Base-by-base conservation (phyloP, 2,797 vertebrate genomes). In the Garrulus glandarius region DNA sequence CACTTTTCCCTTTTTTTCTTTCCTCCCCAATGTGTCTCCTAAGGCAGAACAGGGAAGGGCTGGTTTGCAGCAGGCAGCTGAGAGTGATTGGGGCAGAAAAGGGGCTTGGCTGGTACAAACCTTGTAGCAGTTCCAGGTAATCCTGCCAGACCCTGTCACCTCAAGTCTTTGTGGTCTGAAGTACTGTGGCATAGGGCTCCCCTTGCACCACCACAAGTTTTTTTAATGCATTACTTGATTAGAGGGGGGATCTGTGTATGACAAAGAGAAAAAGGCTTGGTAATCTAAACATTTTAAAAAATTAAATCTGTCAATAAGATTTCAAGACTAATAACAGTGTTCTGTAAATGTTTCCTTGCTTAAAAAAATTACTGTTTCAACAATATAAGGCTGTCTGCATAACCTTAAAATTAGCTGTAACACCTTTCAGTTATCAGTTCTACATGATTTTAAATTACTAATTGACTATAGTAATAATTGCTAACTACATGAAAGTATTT, bases 381-480 rank as follows among this genome's bases (percentile, higher is more conserved):
- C 4, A 39, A 8, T 22, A 21, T 5, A 56, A 63, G 27, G 27
- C 30, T 30, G 30, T 52, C 70, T 94, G 32, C 21, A 75, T 74
- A 89, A 95, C 75, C 69, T 72, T 87, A 69, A 96, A 96, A 85
- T 69, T 34, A 89, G 49, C 72, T 88, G 36, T 68, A 92, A 55
- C 30, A 87, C 60, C 15, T 94, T 94, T 89, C 92, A 65, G 20
- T 85, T 95, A 71, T 69, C 72, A 85, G 20, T 92, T 95, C 65
- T 87, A 64, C 44, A 34, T 90, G 64, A 88, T 90, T 97, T 94
- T 70, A 91, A 96, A 94, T 63, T 95, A 92, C 87, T 87, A 95
- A 94, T 92, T 96, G 61, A 93, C 81, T 87, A 71, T 64, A 91
- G 10, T 82, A 94, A 61, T 97, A 96, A 93, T 88, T 92, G 15